These are phyloP conservation scores for Gila robusta DNA, from an alignment of 2,797 vertebrate genomes.

Conservation along the genomic window DNA sequence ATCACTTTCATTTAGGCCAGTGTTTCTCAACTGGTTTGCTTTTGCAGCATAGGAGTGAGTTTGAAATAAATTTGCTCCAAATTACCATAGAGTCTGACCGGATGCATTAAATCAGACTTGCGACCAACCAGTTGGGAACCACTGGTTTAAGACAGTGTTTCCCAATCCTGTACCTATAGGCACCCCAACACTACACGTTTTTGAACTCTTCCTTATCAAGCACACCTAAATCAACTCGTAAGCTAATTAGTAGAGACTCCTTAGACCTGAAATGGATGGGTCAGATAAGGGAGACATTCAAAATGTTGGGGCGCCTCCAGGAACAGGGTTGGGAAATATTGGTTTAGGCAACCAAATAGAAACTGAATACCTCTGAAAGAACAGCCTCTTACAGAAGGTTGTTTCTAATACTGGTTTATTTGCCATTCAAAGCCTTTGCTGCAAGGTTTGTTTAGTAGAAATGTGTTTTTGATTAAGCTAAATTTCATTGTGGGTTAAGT, in stretches of 20 bases:
- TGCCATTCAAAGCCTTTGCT: neutral
- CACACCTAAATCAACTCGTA: neutral
- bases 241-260: neutral
- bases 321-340: neutral
- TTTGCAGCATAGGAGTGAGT: neutral
- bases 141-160: neutral
- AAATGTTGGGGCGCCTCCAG: neutral
- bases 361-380: constrained; percentile 31
- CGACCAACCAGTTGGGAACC: neutral
- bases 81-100: neutral
- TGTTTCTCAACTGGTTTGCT: neutral
- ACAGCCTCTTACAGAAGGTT: neutral
- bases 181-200: neutral
- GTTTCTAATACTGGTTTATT: neutral
- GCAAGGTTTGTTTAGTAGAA: neutral
- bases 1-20: neutral
- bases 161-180: neutral
- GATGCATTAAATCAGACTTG: neutral
- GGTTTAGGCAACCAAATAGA: constrained; percentile 32
- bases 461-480: neutral
- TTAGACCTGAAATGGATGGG: neutral
- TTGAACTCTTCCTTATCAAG: neutral
- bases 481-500: neutral
- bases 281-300: neutral
- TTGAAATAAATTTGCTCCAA: neutral